Evolutionary conservation across 2,113 vertebrate genomes (phyloP).

Genomic region (Enhydra lutris): DNA sequence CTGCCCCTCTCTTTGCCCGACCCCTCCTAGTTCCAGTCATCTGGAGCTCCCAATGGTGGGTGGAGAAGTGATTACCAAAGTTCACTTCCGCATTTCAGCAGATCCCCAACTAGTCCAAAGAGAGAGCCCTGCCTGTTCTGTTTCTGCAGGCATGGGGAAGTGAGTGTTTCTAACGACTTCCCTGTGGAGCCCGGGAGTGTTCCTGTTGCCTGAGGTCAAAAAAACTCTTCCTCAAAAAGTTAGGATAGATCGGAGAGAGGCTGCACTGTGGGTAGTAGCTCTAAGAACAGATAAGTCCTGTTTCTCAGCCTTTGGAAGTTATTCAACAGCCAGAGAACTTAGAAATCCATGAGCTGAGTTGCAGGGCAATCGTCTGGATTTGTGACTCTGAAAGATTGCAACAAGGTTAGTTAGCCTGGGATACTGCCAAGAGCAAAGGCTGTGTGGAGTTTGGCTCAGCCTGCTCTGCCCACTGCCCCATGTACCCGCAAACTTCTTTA

Average conservation of each 20-base stretch:
- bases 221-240: not conserved
- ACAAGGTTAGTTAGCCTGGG: rapidly evolving
- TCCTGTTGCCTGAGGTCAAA: not conserved
- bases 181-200: not conserved
- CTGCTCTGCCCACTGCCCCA: not conserved
- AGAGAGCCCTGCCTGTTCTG: not conserved
- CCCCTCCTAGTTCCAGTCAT: not conserved
- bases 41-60: rapidly evolving
- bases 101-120: not conserved
- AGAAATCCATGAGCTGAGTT: not conserved
- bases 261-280: not conserved
- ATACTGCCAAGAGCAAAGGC: not conserved
- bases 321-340: not conserved
- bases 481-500: not conserved
- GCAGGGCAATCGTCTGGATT: not conserved
- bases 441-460: rapidly evolving
- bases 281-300: not conserved
- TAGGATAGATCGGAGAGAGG: not conserved
- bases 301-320: not conserved
- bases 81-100: not conserved
- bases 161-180: conserved; percentile 45
- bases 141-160: conserved; percentile 17
- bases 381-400: not conserved
- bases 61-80: not conserved
- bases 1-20: not conserved